Evolutionary conservation across 2,888 invertebrate genomes (phyloP).

Genomic region (Caenorhabditis sp.): DNA sequence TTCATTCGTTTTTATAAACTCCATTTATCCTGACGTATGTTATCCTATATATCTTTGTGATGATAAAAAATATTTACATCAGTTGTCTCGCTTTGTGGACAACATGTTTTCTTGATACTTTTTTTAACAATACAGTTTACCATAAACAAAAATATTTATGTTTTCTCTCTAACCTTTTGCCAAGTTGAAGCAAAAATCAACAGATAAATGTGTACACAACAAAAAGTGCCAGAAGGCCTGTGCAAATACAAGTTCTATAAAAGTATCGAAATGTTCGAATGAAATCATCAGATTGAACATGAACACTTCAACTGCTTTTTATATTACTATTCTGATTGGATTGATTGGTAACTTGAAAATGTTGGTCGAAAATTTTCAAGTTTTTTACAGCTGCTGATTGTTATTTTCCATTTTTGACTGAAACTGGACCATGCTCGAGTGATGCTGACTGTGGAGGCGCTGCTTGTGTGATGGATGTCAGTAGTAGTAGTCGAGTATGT

Average conservation of each 20-base stretch:
- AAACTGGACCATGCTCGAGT: constrained; percentile 17
- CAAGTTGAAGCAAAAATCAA: not conserved
- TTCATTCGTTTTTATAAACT: no score
- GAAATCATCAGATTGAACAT: not conserved
- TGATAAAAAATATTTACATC: no score
- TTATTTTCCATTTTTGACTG: constrained; percentile 34
- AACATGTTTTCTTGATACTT: no score
- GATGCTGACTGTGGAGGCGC: constrained; percentile 32
- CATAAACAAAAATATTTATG: not conserved
- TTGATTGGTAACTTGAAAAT: not conserved
- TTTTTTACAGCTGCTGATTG: constrained; percentile 8
- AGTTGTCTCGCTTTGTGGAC: no score
- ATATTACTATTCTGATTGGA: not conserved
- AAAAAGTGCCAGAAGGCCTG: constrained; percentile 15
- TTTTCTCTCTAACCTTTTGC: not conserved
- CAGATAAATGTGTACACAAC: not conserved
- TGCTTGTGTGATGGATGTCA: constrained; percentile 37
- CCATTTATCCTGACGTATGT: no score
- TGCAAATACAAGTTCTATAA: constrained; percentile 37
- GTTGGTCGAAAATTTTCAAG: not conserved
- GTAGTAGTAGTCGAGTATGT: constrained; percentile 20
- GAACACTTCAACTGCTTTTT: not conserved
- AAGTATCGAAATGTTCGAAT: constrained; percentile 26
- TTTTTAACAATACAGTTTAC: no score
- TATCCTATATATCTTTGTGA: no score